Conservation (phyloP, 2,797 vertebrate species). For the Heliangelus exortis region DNA sequence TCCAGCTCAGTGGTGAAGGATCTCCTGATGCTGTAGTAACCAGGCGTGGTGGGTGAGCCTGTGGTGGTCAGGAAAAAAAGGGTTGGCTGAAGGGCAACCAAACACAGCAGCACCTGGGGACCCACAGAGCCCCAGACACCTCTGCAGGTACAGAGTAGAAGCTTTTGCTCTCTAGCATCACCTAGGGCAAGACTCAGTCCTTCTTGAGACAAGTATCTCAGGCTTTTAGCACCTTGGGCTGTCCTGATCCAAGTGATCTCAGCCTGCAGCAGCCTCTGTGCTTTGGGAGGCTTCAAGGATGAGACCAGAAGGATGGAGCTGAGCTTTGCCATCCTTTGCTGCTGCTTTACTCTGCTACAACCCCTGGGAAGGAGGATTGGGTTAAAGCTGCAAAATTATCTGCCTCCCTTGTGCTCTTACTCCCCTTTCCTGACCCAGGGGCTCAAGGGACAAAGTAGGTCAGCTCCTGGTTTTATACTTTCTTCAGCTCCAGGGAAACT, state of each 20-base stretch:
- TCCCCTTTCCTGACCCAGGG: neutral
- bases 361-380: neutral
- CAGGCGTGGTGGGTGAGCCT: constrained; percentile 84
- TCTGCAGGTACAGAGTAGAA: neutral
- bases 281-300: neutral
- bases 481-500: neutral
- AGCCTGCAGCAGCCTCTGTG: neutral
- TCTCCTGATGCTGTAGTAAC: constrained; percentile 88
- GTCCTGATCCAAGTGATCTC: neutral
- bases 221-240: neutral
- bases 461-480: neutral
- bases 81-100: neutral
- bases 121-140: neutral
- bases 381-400: neutral
- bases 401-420: neutral
- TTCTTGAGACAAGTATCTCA: neutral
- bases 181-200: neutral
- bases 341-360: neutral
- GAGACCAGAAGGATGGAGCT: neutral
- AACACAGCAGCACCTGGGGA: neutral
- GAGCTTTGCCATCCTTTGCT: neutral
- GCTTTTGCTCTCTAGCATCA: neutral
- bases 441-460: neutral
- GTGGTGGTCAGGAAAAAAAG: neutral
- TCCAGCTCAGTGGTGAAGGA: constrained; percentile 88